Conservation (phyloP, 2,113 vertebrate species). For the Archilochus colubris region DNA sequence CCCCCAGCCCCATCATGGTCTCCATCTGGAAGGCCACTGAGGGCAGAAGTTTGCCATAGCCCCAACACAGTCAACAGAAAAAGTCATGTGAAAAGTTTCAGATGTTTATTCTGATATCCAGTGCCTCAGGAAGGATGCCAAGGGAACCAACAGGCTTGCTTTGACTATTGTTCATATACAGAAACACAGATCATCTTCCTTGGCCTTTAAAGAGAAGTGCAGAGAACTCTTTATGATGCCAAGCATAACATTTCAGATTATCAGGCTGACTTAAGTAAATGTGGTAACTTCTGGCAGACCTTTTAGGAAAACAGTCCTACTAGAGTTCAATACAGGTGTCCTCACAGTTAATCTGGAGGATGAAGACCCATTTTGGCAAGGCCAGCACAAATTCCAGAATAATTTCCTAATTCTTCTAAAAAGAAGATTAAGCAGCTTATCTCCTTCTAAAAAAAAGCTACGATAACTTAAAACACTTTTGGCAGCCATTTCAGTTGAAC, state of each 20-base stretch:
- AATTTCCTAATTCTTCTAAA: not conserved
- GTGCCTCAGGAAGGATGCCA: not conserved
- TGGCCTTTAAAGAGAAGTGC: not conserved
- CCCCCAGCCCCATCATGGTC: accelerated
- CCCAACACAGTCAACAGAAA: not conserved
- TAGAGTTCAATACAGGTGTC: not conserved
- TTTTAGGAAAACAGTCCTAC: not conserved
- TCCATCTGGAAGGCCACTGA: not conserved
- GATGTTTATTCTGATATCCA: not conserved
- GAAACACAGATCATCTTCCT: not conserved
- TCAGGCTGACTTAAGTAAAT: not conserved
- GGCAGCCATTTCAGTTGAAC: not conserved
- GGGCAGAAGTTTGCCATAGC: not conserved
- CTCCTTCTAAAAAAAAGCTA: not conserved
- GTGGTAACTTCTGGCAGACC: not conserved
- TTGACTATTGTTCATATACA: not conserved
- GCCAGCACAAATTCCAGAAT: not conserved
- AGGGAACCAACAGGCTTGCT: not conserved
- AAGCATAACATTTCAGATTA: not conserved
- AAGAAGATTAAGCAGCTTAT: no score
- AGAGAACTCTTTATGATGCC: not conserved
- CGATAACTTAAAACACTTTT: not conserved
- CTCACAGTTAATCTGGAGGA: not conserved
- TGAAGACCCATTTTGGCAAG: not conserved
- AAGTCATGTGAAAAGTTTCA: not conserved